Conservation (phyloP, 2,888 invertebrate species). For the Gortyna flavago region DNA sequence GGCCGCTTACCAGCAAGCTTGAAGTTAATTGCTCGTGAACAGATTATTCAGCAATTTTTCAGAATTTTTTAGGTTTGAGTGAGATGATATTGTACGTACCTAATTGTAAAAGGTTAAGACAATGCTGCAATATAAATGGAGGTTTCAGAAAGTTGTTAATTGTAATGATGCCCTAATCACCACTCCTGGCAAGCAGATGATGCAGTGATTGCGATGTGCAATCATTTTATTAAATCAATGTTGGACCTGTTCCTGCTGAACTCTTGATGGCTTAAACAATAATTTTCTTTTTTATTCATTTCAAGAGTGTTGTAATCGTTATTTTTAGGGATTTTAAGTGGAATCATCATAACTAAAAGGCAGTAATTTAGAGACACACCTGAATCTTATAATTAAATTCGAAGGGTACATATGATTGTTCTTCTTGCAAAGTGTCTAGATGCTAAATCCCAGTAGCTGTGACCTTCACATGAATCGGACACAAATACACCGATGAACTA, state of each 20-base stretch:
- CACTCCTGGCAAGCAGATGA: not conserved
- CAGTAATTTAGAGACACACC: no score
- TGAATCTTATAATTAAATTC: not conserved
- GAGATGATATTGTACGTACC: constrained; percentile 25
- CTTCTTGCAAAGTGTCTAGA: not conserved
- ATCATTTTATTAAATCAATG: not conserved
- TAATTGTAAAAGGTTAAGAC: constrained; percentile 7
- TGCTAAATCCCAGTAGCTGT: not conserved
- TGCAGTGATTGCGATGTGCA: no score
- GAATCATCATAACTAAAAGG: not conserved
- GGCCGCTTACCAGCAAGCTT: constrained; percentile 55
- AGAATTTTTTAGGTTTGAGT: constrained; percentile 49
- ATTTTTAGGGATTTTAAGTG: not conserved
- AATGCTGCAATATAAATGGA: constrained; percentile 5
- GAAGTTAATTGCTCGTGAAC: constrained; percentile 67
- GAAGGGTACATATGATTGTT: not conserved
- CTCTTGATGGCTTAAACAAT: not conserved
- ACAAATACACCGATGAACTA: constrained; percentile 12
- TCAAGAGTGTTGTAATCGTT: not conserved
- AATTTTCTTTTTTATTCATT: no score
- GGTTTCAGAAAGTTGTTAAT: constrained; percentile 6
- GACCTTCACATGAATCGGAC: constrained; percentile 1
- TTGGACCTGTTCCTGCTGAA: not conserved
- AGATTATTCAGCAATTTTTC: constrained; percentile 68
- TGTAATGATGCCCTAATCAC: constrained; percentile 2